A percentile compares a stretch with the other conserved stretches of the same genome.
These are phyloP conservation scores for Dicentrarchus labrax DNA, from an alignment of 2,113 vertebrate species.

Conservation along the genomic window DNA sequence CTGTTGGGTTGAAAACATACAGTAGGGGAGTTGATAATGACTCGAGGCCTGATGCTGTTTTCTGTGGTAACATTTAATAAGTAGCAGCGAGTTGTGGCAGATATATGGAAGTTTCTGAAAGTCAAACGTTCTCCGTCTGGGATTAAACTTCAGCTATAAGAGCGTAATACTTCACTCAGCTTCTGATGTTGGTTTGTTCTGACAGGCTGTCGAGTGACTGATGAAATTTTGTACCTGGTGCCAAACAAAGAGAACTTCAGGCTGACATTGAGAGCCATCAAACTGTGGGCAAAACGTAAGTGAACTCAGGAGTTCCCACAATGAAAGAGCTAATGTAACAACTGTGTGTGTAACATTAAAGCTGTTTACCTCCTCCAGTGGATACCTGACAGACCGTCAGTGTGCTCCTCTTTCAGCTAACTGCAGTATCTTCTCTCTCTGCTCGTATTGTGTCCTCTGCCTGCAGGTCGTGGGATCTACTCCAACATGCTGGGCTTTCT, in stretches of 20 bases:
- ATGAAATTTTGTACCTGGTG: slow-evolving; percentile 97
- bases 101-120: neutral
- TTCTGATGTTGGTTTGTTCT: slow-evolving; percentile 1
- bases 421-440: neutral
- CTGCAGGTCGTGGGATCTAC: slow-evolving; percentile 94
- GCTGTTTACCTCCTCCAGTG: neutral
- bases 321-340: neutral
- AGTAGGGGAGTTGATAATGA: neutral
- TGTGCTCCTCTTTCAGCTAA: neutral
- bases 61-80: too few relatives aligned
- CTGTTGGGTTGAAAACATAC: neutral
- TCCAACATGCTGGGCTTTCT: slow-evolving; percentile 98
- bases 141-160: neutral
- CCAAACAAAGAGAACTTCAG: slow-evolving; percentile 98
- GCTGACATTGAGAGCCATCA: slow-evolving; percentile 93
- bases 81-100: neutral
- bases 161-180: neutral
- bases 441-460: neutral
- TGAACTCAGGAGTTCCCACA: slow-evolving; percentile 49
- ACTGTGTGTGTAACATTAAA: neutral
- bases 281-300: slow-evolving; percentile 99
- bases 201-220: slow-evolving; percentile 96
- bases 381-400: neutral
- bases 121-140: neutral
- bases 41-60: neutral